A percentile compares a stretch with the other conserved stretches of the same genome.
These are phyloP conservation scores for Danio aesculapii DNA, from an alignment of 2,797 vertebrate species.

Conservation along the genomic window DNA sequence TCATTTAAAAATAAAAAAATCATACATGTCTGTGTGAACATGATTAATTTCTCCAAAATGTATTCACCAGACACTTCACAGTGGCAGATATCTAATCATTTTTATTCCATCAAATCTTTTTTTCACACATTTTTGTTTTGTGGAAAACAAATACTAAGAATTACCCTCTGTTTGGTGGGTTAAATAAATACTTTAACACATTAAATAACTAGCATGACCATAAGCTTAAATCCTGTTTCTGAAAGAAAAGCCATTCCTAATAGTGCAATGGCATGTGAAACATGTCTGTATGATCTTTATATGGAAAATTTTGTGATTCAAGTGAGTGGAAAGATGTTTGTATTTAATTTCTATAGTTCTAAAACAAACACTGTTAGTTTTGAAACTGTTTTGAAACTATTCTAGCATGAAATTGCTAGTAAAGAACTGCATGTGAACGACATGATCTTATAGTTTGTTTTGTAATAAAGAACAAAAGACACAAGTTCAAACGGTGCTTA, in stretches of 20 bases:
- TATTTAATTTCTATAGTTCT: conserved; percentile 6
- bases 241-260: not conserved
- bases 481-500: not conserved
- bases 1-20: not conserved
- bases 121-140: too few relatives aligned
- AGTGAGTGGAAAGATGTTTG: not conserved
- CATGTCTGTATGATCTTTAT: not conserved
- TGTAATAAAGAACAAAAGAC: not conserved
- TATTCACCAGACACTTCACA: not conserved
- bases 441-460: not conserved
- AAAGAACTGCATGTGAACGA: not conserved
- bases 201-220: not conserved
- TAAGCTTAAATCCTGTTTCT: not conserved
- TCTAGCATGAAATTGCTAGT: not conserved
- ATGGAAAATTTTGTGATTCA: not conserved
- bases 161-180: too few relatives aligned
- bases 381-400: not conserved
- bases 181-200: not conserved
- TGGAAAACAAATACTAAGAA: too few relatives aligned
- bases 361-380: conserved; percentile 3
- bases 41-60: too few relatives aligned
- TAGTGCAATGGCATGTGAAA: conserved; percentile 16
- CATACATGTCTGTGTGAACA: not conserved
- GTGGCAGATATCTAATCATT: not conserved
- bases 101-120: too few relatives aligned